phyloP scores from a whole-genome alignment of 2,888 invertebrate species.

The Coecobrya sp. region DNA sequence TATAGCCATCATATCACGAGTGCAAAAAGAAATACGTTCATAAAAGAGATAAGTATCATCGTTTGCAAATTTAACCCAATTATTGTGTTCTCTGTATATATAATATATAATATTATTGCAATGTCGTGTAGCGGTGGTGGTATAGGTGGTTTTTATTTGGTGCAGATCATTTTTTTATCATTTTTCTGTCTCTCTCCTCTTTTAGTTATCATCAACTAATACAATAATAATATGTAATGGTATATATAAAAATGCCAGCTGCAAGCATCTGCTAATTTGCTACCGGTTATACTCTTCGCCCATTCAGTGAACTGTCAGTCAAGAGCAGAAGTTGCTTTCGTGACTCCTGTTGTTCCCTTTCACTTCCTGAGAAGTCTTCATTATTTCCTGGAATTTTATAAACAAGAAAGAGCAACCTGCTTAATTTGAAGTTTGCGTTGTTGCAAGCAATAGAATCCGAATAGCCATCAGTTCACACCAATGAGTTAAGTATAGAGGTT shows the following conservation, averaged over 20 bases:
- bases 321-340: conserved; percentile 78
- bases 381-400: conserved; percentile 79
- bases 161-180: conserved; percentile 17
- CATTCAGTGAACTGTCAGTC: conserved; percentile 78
- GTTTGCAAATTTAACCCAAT: conserved; percentile 80
- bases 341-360: conserved; percentile 79
- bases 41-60: conserved; percentile 69
- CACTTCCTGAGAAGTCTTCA: conserved; percentile 83
- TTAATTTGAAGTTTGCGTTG: conserved; percentile 82
- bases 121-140: conserved; percentile 66
- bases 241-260: conserved; percentile 71
- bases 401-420: conserved; percentile 81
- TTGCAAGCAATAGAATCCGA: conserved; percentile 71
- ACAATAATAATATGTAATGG: conserved; percentile 47
- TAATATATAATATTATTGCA: conserved; percentile 57
- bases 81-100: conserved; percentile 53
- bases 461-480: conserved; percentile 78
- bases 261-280: conserved; percentile 71
- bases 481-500: conserved; percentile 65
- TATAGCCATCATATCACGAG: conserved; percentile 27
- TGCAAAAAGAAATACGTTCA: conserved; percentile 18
- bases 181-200: neutral
- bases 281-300: conserved; percentile 20
- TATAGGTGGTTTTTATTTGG: conserved; percentile 45
- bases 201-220: conserved; percentile 45